phyloP scores from a whole-genome alignment of 2,888 invertebrate species.

The Agrenia bidenticulata region DNA sequence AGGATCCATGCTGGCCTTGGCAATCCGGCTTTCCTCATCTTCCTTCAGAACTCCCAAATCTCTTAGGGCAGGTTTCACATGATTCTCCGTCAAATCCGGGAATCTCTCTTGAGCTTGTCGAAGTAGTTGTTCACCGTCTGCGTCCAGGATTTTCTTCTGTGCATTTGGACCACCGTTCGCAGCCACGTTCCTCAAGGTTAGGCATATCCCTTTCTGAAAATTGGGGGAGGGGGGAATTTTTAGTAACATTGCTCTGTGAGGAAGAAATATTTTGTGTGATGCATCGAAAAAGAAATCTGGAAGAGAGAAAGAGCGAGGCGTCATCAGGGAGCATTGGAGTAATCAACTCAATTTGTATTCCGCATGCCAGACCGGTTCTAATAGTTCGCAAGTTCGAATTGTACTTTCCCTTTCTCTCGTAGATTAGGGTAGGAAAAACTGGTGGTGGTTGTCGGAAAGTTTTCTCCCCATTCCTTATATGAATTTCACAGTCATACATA shows the following conservation, averaged over 20 bases:
- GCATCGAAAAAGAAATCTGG: neutral
- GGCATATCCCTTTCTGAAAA: constrained; percentile 46
- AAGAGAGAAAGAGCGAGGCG: constrained; percentile 1
- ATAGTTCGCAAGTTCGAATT: constrained; percentile 1
- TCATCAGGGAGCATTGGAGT: constrained; percentile 13
- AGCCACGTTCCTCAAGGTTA: constrained; percentile 40
- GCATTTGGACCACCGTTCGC: constrained; percentile 37
- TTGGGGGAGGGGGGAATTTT: too few relatives aligned
- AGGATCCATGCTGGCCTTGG: too few relatives aligned
- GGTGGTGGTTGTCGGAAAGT: too few relatives aligned
- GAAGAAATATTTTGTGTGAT: neutral
- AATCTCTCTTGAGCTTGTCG: constrained; percentile 24
- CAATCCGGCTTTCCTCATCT: neutral
- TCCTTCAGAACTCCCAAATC: constrained; percentile 29
- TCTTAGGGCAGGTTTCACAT: constrained; percentile 39
- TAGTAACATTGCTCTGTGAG: too few relatives aligned
- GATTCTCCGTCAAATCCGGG: constrained; percentile 37
- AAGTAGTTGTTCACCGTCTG: constrained; percentile 32
- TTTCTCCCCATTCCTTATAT: too few relatives aligned
- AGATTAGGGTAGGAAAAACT: too few relatives aligned
- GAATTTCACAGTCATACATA: too few relatives aligned
- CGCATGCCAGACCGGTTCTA: constrained; percentile 1
- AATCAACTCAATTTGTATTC: constrained; percentile 22
- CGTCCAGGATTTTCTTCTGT: constrained; percentile 26
- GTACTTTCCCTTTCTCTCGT: neutral